Evolutionary conservation across 1,140 invertebrate species (phyloP).

Genomic region (Meteorus sp.): DNA sequence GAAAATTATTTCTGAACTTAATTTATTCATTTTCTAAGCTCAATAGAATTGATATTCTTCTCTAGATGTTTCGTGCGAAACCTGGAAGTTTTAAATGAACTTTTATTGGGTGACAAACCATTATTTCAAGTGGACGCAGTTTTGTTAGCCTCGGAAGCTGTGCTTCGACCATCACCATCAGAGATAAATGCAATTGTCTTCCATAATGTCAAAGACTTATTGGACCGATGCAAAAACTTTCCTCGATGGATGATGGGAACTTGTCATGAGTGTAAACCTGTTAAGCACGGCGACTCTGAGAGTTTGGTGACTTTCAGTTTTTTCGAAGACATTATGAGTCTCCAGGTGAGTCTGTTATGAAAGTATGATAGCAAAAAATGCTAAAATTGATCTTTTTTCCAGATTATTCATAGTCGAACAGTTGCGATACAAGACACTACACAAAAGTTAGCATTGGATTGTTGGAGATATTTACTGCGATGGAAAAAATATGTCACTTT

Average conservation of each 20-base stretch:
- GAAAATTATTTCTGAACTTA: too few species aligned
- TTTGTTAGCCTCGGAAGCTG: constrained; percentile 72
- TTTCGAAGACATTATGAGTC: constrained; percentile 74
- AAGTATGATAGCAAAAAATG: background rate
- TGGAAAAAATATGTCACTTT: constrained; percentile 79
- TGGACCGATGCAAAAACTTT: constrained; percentile 72
- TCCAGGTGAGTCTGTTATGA: constrained; percentile 47
- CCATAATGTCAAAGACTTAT: constrained; percentile 66
- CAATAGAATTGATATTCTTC: too few species aligned
- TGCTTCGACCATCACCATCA: constrained; percentile 69
- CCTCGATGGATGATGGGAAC: constrained; percentile 83
- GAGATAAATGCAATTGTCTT: constrained; percentile 78
- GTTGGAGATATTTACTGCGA: constrained; percentile 68
- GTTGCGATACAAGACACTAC: constrained; percentile 68
- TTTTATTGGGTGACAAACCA: constrained; percentile 63
- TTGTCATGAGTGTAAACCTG: constrained; percentile 71
- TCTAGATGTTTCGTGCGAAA: constrained; percentile 69
- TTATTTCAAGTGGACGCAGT: constrained; percentile 79
- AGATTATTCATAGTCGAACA: constrained; percentile 69
- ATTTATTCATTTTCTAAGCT: too few species aligned
- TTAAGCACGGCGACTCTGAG: constrained; percentile 60
- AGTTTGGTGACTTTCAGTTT: constrained; percentile 69
- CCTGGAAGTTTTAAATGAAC: constrained; percentile 69
- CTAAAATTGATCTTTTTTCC: constrained; percentile 14
- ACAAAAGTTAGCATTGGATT: constrained; percentile 64